Evolutionary conservation across 2,797 vertebrate genomes (phyloP).

Genomic region (Chromis chromis): DNA sequence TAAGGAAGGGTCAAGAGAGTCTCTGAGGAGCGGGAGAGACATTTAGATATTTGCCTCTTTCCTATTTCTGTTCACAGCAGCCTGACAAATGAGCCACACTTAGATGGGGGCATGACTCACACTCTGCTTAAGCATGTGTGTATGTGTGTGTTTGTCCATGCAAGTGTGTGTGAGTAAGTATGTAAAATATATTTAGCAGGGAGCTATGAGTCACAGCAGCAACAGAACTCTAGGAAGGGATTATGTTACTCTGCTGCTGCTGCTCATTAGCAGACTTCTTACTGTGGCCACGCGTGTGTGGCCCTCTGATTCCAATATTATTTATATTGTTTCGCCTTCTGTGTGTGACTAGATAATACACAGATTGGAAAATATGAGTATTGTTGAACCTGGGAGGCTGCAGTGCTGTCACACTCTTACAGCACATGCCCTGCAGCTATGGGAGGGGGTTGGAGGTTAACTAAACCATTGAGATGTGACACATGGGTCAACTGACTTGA

Average conservation of each 20-base stretch:
- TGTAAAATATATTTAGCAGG: constrained; percentile 82
- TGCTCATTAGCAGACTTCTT: constrained; percentile 60
- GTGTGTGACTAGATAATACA: background rate
- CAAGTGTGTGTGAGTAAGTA: constrained; percentile 60
- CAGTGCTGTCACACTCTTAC: background rate
- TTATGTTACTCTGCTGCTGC: constrained; percentile 69
- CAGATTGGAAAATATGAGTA: background rate
- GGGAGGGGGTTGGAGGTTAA: constrained; percentile 23
- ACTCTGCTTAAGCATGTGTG: constrained; percentile 52
- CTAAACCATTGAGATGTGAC: constrained; percentile 27
- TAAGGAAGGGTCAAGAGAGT: background rate
- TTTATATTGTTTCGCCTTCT: constrained; percentile 14
- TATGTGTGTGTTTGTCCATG: constrained; percentile 37
- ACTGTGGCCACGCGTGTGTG: constrained; percentile 20
- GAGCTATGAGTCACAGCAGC: constrained; percentile 80
- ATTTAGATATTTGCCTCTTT: constrained; percentile 52
- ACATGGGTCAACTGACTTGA: constrained; percentile 1
- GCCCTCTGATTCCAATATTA: constrained; percentile 29
- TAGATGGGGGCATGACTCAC: constrained; percentile 74
- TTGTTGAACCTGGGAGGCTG: background rate
- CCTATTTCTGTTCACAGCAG: constrained; percentile 64
- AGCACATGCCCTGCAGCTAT: background rate
- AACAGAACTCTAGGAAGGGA: constrained; percentile 73
- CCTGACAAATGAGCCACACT: constrained; percentile 77
- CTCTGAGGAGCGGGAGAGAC: constrained; percentile 5